Base-by-base conservation (phyloP, 2,797 vertebrate species). In the Pampus argenteus region DNA sequence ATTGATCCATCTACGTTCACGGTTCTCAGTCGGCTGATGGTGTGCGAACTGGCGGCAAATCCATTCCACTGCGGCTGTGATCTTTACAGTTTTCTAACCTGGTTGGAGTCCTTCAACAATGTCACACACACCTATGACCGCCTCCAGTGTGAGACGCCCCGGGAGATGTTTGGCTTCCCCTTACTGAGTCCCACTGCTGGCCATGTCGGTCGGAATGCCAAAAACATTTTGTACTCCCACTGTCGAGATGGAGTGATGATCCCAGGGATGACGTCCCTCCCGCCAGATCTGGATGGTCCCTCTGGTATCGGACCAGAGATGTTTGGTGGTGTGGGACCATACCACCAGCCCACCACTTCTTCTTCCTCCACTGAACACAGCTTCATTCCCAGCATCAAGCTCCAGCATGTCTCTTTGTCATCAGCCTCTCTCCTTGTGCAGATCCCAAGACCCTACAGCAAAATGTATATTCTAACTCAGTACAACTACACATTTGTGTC, bases 391-490 rank as follows among this genome's bases (percentile, higher is more conserved):
- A 98, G 94, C 86, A 98, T 99, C 81, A 96, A 95, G 82, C 94
- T 99, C 51, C 95, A 97, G 23, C 96, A 97, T 0, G 96, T 99
- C 25, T 95, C 97, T 26, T 94, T 98, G 83, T 97, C 95, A 42
- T 94, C 96, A 1, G 98, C 97, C 38, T 96, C 97, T 25, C 85
- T 99, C 63, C 89, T 98, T 74, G 97, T 99, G 71, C 96, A 96
- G 78, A 99, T 99, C 65, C 98, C 98, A 1, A 95, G 93, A 54
- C 98, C 97, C 51, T 99, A 94, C 92, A 98, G 96, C 89, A 99
- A 99, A 93, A 98, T 99, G 97, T 99, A 99, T n/a, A 96, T 99
- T 49, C 92, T 99, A 49, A 97, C 98, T 3, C 97, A 99, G 31
- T 98, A 99, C 92, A 99, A 99, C 85, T 94, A 97, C 62, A 98